Base-by-base conservation (phyloP, 2,888 invertebrate genomes). In the Microctonus aethiopoides region DNA sequence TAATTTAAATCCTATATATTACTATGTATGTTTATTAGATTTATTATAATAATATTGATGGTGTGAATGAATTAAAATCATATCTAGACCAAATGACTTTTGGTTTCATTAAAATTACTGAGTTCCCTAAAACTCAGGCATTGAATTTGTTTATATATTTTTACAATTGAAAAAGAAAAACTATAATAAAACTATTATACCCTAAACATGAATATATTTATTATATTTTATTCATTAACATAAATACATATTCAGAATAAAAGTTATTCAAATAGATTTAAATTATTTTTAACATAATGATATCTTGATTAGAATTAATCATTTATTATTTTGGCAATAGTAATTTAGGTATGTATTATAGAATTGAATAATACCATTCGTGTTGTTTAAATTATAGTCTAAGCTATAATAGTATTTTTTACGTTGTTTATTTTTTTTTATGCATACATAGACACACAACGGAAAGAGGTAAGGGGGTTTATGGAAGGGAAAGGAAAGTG, bases 401-500 rank as follows among this genome's bases (percentile, higher is more conserved):
- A 13, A 39, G n/a, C n/a, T n/a, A 39, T 39, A n/a, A n/a, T 13
- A 13, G 3, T n/a, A 39, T 39, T 39, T 39, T 39, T 13, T 39
- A 3, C 11, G 11, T n/a, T n/a, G n/a, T n/a, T 39, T 6, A n/a
- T 39, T 39, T 39, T 39, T 32, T 39, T 39, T 39, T n/a, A 5
- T n/a, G n/a, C n/a, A 13, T 39, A 57, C 63, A 54, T 41, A 54
- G 67, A 62, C 60, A 60, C 60, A 60, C 11, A 60, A 74, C 54
- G 60, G 22, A 39, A 64, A 46, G 32, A 54, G 46, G 60, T 51
- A 13, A 51, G 24, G 52, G 62, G 68, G 70, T n/a, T n/a, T n/a
- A n/a, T n/a, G n/a, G n/a, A n/a, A n/a, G n/a, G n/a, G n/a, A n/a
- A 64, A 65, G 68, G 65, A 72, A 65, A 57, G 29, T 57, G 67